These are phyloP conservation scores for Cyanistes caeruleus DNA, from an alignment of 2,113 vertebrate genomes.

Conservation along the genomic window DNA sequence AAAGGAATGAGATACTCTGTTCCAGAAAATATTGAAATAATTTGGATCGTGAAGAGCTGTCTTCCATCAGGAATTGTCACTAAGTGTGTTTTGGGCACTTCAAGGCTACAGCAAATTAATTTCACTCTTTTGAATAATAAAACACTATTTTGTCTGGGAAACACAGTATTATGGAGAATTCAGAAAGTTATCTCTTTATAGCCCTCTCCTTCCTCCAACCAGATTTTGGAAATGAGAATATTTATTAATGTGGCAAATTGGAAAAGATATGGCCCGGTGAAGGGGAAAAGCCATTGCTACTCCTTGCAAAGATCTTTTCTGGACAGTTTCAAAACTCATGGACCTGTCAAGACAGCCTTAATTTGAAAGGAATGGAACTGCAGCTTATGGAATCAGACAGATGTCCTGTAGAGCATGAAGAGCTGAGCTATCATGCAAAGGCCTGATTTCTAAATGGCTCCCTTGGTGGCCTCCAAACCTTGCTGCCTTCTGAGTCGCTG, in stretches of 20 bases:
- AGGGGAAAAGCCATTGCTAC: not conserved
- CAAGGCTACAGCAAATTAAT: not conserved
- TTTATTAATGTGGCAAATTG: constrained; percentile 13
- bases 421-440: not conserved
- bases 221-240: not conserved
- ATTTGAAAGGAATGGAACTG: not conserved
- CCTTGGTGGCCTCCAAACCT: not conserved
- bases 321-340: not conserved
- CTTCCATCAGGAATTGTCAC: not conserved
- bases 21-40: not conserved
- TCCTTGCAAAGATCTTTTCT: not conserved
- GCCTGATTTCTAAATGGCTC: not conserved
- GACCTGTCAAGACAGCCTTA: not conserved
- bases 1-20: not conserved
- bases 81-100: not conserved
- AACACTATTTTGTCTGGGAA: not conserved
- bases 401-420: not conserved
- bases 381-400: not conserved
- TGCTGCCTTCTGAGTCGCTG: not conserved
- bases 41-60: not conserved
- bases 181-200: not conserved
- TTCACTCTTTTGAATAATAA: not conserved
- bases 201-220: not conserved
- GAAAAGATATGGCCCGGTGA: not conserved
- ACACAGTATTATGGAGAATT: not conserved